phyloP scores from a whole-genome alignment of 2,888 invertebrate genomes.

The Sceliomorpha sp. region DNA sequence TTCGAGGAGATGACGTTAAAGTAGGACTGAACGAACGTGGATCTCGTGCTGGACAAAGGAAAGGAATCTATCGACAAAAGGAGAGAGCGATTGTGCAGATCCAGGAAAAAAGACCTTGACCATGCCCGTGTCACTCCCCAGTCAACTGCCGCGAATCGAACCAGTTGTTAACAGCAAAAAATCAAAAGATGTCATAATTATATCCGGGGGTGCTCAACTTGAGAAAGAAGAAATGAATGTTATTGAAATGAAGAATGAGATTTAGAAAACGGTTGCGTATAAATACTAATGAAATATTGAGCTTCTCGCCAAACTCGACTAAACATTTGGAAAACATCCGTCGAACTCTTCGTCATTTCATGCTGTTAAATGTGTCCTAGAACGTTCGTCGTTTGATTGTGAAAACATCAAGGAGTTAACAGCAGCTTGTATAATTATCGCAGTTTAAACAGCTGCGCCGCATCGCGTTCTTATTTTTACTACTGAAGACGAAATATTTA shows the following conservation, averaged over 20 bases:
- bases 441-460: neutral
- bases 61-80: constrained; percentile 63
- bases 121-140: constrained; percentile 57
- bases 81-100: constrained; percentile 40
- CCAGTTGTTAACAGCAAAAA: constrained; percentile 74
- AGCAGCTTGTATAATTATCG: constrained; percentile 1
- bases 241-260: neutral
- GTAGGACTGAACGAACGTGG: constrained; percentile 1
- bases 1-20: neutral
- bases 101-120: constrained; percentile 68
- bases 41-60: constrained; percentile 61
- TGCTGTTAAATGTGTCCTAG: constrained; percentile 6
- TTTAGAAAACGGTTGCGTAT: too few relatives aligned
- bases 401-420: neutral
- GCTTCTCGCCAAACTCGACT: neutral
- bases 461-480: neutral
- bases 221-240: too few relatives aligned
- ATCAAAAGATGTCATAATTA: constrained; percentile 80
- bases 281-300: too few relatives aligned
- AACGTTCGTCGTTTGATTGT: constrained; percentile 14
- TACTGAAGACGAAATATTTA: neutral
- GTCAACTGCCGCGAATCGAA: constrained; percentile 65
- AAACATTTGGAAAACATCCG: neutral
- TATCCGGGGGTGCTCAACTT: constrained; percentile 72
- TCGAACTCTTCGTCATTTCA: constrained; percentile 3